Base-by-base conservation (phyloP, 92 coral and sea anemone genomes). In the Epizoanthus fatuus region DNA sequence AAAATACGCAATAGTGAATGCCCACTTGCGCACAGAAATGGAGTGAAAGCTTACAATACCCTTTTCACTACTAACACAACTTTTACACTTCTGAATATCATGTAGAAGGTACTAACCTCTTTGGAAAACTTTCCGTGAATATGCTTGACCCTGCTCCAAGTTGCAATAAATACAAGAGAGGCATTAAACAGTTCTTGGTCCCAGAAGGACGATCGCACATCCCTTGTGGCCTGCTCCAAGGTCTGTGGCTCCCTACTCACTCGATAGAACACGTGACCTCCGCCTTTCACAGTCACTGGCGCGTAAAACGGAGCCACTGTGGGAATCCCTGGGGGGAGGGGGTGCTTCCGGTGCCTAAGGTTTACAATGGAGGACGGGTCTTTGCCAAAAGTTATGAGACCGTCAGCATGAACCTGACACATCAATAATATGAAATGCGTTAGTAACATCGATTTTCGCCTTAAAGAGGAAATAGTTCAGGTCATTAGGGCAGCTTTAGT, bases 241-340 rank as follows among this genome's bases (percentile, higher is more conserved):
- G 90, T 69, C 15, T 40, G 77, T 38, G 76, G 47, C 57, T 95
- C 88, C 54, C 81, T 80, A 6, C 92, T 89, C 81, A 93, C 94
- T 25, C 97, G 85, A 84, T 86, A 93, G n/a, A 84, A 88, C 37
- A 97, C 88, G 39, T 60, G 72, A 11, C 98, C 75, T 17, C 32
- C 51, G 12, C 85, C 53, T 12, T 63, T 69, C 40, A 88, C 72
- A 35, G 74, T 72, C 15, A 69, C 87, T 22, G 93, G 95, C 17
- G 96, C 91, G 74, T 91, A 91, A 57, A 95, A 93, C 9, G 93
- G 92, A 7, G 96, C 99, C 47, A 97, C 84, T 54, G 91, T 90
- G 17, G 87, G 92, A 7, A 85, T 42, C 51, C 68, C 20, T 0
- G 94, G 86, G 20, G 95, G 92, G 81, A 93, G 89, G 5, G 91